phyloP scores from a whole-genome alignment of 2,797 vertebrate species.

The Schizothorax lantsangensis region DNA sequence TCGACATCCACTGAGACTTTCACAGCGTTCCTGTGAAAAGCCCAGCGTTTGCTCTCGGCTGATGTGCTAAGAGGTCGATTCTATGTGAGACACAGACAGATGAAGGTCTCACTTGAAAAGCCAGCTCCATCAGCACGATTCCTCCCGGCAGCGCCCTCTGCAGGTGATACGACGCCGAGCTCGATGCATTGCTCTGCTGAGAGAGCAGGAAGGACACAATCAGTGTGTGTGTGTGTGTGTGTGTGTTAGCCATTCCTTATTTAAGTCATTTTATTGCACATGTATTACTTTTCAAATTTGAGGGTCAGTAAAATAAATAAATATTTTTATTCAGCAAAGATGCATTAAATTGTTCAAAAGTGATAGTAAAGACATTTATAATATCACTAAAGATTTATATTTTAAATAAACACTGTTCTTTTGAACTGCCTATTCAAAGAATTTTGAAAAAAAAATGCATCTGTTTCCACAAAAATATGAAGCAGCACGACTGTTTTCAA shows the following conservation, averaged over 20 bases:
- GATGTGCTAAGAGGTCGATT: constrained; percentile 21
- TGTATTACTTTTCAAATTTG: not conserved
- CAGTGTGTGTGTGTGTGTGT: constrained; percentile 26
- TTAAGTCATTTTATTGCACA: not conserved
- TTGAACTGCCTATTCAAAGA: not conserved
- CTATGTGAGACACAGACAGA: not conserved
- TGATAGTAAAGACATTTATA: not conserved
- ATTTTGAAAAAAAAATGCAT: not conserved
- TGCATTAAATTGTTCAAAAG: not conserved
- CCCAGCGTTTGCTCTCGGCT: not conserved
- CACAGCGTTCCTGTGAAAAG: constrained; percentile 30
- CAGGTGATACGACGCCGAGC: constrained; percentile 87
- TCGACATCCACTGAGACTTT: not conserved
- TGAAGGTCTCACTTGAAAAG: constrained; percentile 87
- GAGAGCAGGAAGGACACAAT: constrained; percentile 8
- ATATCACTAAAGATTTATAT: not conserved
- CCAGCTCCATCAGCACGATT: constrained; percentile 95
- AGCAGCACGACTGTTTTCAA: not conserved
- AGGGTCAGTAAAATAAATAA: not conserved
- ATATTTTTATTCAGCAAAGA: not conserved
- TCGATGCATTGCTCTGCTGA: constrained; percentile 77
- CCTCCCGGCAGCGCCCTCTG: constrained; percentile 97
- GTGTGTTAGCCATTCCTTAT: no score
- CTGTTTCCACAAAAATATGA: not conserved
- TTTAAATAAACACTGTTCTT: not conserved